phyloP scores from a whole-genome alignment of 2,797 vertebrate genomes.

The Malacoraja senta region DNA sequence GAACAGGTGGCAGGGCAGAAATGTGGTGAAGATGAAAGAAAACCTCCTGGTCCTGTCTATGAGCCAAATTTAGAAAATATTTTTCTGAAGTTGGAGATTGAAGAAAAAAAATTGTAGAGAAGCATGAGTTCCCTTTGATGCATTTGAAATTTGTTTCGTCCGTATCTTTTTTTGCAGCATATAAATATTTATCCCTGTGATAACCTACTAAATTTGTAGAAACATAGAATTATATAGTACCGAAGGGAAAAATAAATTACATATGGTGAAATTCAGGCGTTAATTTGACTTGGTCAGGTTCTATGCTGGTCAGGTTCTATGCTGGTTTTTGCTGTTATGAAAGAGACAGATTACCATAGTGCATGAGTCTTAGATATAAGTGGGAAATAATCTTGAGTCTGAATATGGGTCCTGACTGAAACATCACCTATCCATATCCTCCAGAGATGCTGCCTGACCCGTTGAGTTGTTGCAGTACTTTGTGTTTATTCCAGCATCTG shows the following conservation, averaged over 20 bases:
- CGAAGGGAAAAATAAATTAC: background rate
- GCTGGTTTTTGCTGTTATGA: background rate
- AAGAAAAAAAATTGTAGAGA: background rate
- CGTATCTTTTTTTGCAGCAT: background rate
- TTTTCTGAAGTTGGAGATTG: background rate
- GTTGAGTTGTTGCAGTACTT: too few species aligned
- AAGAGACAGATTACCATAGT: background rate
- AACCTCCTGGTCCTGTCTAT: background rate
- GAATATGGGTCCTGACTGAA: too few species aligned
- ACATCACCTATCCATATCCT: too few species aligned
- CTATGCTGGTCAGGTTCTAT: background rate
- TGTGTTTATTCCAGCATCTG: too few species aligned
- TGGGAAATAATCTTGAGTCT: too few species aligned
- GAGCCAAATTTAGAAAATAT: background rate
- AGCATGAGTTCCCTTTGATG: background rate
- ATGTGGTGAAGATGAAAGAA: background rate
- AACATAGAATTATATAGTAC: background rate
- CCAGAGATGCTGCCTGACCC: too few species aligned
- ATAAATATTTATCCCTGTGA: background rate
- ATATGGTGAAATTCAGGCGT: background rate
- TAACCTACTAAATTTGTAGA: background rate
- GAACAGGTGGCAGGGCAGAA: background rate
- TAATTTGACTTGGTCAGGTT: background rate
- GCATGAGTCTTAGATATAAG: background rate
- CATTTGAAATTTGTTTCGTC: background rate